A percentile compares a stretch with the other conserved stretches of the same genome.
Evolutionary conservation across 2,113 vertebrate genomes (phyloP).

Genomic region (Pungitius pungitius): DNA sequence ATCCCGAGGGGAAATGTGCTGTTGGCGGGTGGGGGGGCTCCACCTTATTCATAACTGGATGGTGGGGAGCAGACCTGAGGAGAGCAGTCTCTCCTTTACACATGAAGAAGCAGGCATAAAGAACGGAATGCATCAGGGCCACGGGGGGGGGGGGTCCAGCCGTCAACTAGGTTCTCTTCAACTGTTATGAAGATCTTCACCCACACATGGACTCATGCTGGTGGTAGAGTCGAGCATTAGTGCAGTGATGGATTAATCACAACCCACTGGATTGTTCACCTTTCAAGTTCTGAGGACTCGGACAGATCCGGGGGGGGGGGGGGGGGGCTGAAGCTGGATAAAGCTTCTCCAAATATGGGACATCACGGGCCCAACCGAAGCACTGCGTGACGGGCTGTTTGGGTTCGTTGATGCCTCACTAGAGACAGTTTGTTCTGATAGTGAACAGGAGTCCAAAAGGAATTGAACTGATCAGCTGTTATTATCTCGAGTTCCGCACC

Average conservation of each 20-base stretch:
- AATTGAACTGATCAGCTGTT: slow-evolving; percentile 51
- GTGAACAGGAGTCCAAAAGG: slow-evolving; percentile 26
- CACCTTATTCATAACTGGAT: slow-evolving; percentile 34
- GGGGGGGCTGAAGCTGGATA: slow-evolving; percentile 5
- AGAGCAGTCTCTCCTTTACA: slow-evolving; percentile 65
- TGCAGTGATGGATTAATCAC: slow-evolving; percentile 32
- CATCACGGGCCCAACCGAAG: slow-evolving; percentile 13
- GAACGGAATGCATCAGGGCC: slow-evolving; percentile 56
- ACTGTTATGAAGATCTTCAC: slow-evolving; percentile 35
- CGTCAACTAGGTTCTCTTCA: slow-evolving; percentile 16
- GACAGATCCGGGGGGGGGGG: no score
- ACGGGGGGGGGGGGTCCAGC: slow-evolving; percentile 18
- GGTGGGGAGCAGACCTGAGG: slow-evolving; percentile 41
- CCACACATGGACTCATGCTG: slow-evolving; percentile 2
- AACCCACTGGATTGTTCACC: background rate
- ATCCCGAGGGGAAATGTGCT: no score
- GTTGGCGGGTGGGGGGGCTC: slow-evolving; percentile 26
- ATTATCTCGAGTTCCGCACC: slow-evolving; percentile 47
- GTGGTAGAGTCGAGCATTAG: slow-evolving; percentile 15
- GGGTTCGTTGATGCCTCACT: slow-evolving; percentile 5
- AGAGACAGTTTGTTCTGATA: slow-evolving; percentile 40
- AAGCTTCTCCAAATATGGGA: slow-evolving; percentile 33
- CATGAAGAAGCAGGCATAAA: slow-evolving; percentile 70
- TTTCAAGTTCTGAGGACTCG: slow-evolving; percentile 1
- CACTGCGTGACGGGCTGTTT: background rate